Evolutionary conservation across 37 sponge, comb jelly and placozoan species (phyloP).

Genomic region (Corticium candelabrum): DNA sequence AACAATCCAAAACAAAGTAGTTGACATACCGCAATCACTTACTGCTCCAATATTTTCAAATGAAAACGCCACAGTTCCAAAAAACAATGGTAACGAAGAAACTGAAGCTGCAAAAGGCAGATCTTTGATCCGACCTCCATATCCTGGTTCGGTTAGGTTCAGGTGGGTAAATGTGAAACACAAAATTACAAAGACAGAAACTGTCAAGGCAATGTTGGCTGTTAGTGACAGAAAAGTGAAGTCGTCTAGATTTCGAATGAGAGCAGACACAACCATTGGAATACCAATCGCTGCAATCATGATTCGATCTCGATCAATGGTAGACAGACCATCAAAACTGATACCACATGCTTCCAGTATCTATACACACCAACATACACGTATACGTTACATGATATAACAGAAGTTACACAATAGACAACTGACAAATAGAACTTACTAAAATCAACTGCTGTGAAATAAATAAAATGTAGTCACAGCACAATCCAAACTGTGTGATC

Average conservation of each 20-base stretch:
- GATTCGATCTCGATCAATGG: neutral
- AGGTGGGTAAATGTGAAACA: conserved; percentile 20
- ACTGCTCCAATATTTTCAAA: conserved; percentile 81
- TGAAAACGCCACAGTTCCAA: conserved; percentile 66
- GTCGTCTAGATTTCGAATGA: conserved; percentile 68
- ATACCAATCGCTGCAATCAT: neutral
- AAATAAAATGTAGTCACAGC: conserved; percentile 73
- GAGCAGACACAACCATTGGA: conserved; percentile 34
- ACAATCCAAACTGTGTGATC: conserved; percentile 88
- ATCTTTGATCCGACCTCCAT: neutral
- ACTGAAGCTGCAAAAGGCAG: neutral
- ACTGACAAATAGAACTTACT: neutral
- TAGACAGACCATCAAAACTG: neutral
- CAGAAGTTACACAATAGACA: neutral
- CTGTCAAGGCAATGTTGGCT: conserved; percentile 66
- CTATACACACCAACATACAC: no score
- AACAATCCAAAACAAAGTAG: neutral
- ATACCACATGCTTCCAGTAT: neutral
- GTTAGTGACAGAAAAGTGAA: conserved; percentile 60
- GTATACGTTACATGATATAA: no score
- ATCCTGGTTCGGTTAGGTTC: neutral
- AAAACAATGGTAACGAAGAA: conserved; percentile 37
- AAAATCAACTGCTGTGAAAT: conserved; percentile 49
- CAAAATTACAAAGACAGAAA: conserved; percentile 34
- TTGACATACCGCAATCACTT: neutral